Evolutionary conservation across 2,797 vertebrate genomes (phyloP).

Genomic region (Nyctibius grandis): DNA sequence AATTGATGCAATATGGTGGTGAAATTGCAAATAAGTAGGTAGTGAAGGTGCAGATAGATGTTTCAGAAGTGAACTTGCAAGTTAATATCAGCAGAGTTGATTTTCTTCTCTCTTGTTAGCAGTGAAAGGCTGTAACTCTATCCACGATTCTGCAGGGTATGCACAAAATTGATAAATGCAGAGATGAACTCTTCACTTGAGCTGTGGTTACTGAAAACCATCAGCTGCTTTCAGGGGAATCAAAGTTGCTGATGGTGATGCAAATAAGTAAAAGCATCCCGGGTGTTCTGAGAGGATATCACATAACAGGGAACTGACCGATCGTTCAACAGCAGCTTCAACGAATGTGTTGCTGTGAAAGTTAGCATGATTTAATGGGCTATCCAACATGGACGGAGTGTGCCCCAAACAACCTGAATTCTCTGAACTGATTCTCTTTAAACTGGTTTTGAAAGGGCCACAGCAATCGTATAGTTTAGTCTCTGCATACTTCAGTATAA

Average conservation of each 20-base stretch:
- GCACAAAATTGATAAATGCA: neutral
- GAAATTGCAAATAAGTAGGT: neutral
- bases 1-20: neutral
- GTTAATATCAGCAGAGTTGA: neutral
- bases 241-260: neutral
- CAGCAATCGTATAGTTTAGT: neutral
- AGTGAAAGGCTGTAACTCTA: neutral
- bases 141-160: neutral
- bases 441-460: neutral
- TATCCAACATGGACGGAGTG: neutral
- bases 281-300: neutral
- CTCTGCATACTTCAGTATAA: neutral
- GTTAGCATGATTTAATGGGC: neutral
- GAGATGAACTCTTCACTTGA: neutral
- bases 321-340: neutral
- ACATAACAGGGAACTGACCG: accelerated
- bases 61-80: neutral
- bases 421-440: neutral
- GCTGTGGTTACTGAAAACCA: neutral
- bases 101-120: neutral
- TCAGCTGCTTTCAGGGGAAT: neutral
- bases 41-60: neutral
- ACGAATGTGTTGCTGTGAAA: neutral
- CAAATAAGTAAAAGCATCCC: neutral
- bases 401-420: neutral